phyloP scores from a whole-genome alignment of 2,888 invertebrate species.

The Archips crataeganus region DNA sequence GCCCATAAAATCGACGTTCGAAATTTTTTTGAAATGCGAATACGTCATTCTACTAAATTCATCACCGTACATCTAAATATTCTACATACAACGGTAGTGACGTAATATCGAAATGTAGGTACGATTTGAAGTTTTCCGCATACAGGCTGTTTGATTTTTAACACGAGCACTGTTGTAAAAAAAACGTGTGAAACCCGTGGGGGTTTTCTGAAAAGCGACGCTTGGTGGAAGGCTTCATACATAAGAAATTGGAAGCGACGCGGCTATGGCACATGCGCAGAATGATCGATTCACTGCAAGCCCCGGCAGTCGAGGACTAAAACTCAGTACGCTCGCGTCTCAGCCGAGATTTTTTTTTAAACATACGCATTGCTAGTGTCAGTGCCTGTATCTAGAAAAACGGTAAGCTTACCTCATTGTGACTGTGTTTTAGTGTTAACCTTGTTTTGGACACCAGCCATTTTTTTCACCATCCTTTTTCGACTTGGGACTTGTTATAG shows the following conservation, averaged over 20 bases:
- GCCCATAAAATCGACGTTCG: neutral
- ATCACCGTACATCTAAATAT: neutral
- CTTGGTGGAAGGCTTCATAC: conserved; percentile 59
- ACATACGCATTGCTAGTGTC: conserved; percentile 66
- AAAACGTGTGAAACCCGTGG: neutral
- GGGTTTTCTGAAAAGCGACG: conserved; percentile 22
- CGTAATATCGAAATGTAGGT: neutral
- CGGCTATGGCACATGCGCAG: conserved; percentile 72
- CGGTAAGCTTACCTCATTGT: conserved; percentile 47
- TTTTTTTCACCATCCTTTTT: conserved; percentile 5
- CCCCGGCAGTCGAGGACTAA: conserved; percentile 74
- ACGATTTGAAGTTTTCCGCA: neutral
- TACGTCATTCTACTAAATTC: neutral
- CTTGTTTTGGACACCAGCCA: neutral
- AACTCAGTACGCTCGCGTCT: conserved; percentile 49
- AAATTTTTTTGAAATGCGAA: neutral
- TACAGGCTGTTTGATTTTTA: neutral
- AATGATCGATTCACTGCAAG: conserved; percentile 75
- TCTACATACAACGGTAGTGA: too few relatives aligned
- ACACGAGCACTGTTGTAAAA: neutral
- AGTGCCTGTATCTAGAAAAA: conserved; percentile 50
- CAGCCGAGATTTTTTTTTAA: conserved; percentile 48
- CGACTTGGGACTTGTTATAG: neutral
- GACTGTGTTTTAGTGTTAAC: conserved; percentile 32
- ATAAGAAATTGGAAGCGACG: conserved; percentile 79